Percentiles rank a stretch among this genome's conserved stretches.
These are phyloP conservation scores for Gallinago undulata DNA, from an alignment of 2,113 vertebrate species.

Conservation along the genomic window DNA sequence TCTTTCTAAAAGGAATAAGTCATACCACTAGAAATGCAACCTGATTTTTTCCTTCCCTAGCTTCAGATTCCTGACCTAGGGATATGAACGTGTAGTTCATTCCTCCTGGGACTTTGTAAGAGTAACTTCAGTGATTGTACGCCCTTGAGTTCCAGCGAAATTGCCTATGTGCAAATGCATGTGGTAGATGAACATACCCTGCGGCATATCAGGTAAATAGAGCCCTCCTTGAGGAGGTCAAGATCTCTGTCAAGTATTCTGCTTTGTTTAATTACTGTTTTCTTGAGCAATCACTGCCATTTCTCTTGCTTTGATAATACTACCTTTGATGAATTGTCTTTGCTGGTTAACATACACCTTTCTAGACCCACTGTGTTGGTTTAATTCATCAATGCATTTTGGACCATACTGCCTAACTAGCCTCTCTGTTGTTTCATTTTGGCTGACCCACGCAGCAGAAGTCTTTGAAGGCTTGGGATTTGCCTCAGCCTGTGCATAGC, in stretches of 20 bases:
- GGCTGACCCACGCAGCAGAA: neutral
- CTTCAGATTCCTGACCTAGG: neutral
- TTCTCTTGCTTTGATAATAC: neutral
- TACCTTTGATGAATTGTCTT: neutral
- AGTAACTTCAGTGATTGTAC: neutral
- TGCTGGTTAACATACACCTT: neutral
- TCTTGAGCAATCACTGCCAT: neutral
- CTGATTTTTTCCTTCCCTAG: neutral
- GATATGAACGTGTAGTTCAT: neutral
- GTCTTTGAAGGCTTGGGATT: neutral
- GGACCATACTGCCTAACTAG: neutral
- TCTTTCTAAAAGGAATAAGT: neutral
- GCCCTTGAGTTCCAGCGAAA: neutral
- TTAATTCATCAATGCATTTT: neutral
- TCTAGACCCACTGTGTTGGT: neutral
- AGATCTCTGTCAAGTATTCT: neutral
- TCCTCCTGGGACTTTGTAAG: neutral
- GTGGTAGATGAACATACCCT: neutral
- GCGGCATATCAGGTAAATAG: neutral
- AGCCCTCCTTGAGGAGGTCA: neutral
- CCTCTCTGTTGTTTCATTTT: neutral
- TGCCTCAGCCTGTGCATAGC: neutral
- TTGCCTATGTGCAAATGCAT: neutral
- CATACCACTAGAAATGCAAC: neutral
- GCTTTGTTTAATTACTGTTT: neutral